These are phyloP conservation scores for Mycogona germanica DNA, from an alignment of 2,888 invertebrate species.

Conservation along the genomic window DNA sequence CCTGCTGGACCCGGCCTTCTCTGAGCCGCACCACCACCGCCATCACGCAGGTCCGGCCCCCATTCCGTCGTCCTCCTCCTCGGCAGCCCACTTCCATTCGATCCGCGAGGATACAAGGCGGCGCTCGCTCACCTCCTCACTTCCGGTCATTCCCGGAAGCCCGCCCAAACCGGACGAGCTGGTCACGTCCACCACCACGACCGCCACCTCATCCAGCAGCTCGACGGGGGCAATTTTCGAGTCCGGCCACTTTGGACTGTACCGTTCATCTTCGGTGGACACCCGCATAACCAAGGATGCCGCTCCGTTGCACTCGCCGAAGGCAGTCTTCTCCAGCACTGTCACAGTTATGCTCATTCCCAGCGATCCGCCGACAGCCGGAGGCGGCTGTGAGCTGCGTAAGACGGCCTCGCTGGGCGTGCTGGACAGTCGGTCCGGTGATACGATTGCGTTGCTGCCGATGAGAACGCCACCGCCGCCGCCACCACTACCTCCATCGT, in stretches of 20 bases:
- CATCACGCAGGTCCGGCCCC: background rate
- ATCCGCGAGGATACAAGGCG: slow-evolving; percentile 6
- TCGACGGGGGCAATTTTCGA: background rate
- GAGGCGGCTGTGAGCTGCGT: too few relatives aligned
- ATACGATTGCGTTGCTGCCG: background rate
- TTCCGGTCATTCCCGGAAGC: slow-evolving; percentile 15
- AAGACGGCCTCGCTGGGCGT: background rate
- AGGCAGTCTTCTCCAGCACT: slow-evolving; percentile 3
- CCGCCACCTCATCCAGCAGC: background rate
- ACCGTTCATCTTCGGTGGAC: background rate
- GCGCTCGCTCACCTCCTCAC: slow-evolving; percentile 9
- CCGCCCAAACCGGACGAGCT: slow-evolving; percentile 13
- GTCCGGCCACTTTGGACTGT: background rate
- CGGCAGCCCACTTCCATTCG: too few relatives aligned
- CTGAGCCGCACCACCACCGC: background rate
- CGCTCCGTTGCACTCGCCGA: slow-evolving; percentile 1
- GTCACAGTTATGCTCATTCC: slow-evolving; percentile 13
- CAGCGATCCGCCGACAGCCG: too few relatives aligned
- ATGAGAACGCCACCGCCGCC: background rate
- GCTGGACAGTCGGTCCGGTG: background rate
- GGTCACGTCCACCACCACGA: background rate
- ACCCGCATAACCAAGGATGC: background rate
- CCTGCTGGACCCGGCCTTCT: background rate
- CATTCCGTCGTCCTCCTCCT: background rate
- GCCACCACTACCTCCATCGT: background rate